Conservation (phyloP, 2,888 invertebrate species). For the Euclidia mi region DNA sequence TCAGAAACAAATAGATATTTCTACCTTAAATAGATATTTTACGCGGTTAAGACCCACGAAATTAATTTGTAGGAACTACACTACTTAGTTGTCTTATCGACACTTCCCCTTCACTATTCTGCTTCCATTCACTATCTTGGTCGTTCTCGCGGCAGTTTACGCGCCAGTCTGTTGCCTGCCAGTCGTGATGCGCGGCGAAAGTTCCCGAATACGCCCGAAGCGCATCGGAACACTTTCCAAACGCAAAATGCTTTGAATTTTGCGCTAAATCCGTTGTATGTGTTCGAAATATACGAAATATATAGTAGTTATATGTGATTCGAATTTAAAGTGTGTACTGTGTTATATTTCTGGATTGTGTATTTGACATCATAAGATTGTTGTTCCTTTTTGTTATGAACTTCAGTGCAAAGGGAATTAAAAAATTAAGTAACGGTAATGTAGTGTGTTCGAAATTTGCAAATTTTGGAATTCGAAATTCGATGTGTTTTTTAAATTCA, state of each 20-base stretch:
- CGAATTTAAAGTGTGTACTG: no score
- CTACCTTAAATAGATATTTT: no score
- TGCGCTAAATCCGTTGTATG: conserved; percentile 23
- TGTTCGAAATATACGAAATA: conserved; percentile 15
- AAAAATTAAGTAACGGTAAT: background rate
- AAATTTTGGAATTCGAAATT: conserved; percentile 1
- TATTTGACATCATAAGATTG: no score
- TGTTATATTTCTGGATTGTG: no score
- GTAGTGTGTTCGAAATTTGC: background rate
- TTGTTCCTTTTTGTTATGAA: no score
- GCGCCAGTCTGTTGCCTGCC: conserved; percentile 40
- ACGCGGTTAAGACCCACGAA: no score
- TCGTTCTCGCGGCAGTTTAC: conserved; percentile 48
- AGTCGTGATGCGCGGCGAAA: conserved; percentile 50
- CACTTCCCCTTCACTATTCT: conserved; percentile 49
- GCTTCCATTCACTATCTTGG: conserved; percentile 54
- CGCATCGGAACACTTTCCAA: conserved; percentile 55
- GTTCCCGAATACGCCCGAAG: conserved; percentile 42
- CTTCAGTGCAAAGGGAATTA: no score
- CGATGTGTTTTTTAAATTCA: conserved; percentile 2
- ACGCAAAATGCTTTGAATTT: conserved; percentile 54
- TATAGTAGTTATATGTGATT: no score
- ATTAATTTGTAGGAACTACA: no score
- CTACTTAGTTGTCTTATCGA: conserved; percentile 4
- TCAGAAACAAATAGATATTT: no score